Base-by-base conservation (phyloP, 2,797 vertebrate species). In the Cirrhinus molitorella region DNA sequence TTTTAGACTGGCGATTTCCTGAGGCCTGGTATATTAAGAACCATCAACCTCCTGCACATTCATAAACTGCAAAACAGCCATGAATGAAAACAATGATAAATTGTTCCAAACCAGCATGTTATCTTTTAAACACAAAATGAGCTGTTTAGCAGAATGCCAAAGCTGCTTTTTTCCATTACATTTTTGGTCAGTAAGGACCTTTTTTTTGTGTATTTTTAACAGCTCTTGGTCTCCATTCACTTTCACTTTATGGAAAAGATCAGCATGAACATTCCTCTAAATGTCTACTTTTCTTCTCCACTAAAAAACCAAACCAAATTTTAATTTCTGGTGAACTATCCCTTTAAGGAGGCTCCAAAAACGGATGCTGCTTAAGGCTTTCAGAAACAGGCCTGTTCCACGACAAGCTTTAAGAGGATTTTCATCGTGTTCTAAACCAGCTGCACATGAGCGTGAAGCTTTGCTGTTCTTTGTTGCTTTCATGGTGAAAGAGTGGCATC, bases 401-500 rank as follows among this genome's bases (percentile, higher is more conserved):
- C 63, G 0, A 82, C 34, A 23, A 61, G 70, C 57, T 81, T 81
- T 13, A 71, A 71, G 25, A 47, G 55, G 25, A 23, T 81, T 74
- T 65, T 74, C 47, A 72, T 21, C 19, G 13, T 61, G 55, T 81
- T 81, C 68, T 23, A 63, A 72, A 61, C 79, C 55, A 72, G 79
- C 79, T 65, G 80, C 45, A 81, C 45, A 65, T 49, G 45, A 79
- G 76, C 19, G 21, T 19, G n/a, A 25, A 40, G 47, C 71, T 67
- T 75, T 76, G 34, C 61, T 61, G 37, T 68, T 61, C 51, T 59
- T 77, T 83, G 49, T 47, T 34, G 28, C 63, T 70, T 77, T 67
- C 72, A 49, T 59, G 65, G 51, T 34, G 14, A 51, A 65, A 65
- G 28, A 57, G 49, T 77, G 49, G 37, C 73, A 83, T 70, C 63